Base-by-base conservation (phyloP, 2,797 vertebrate genomes). In the Hemibagrus guttatus region DNA sequence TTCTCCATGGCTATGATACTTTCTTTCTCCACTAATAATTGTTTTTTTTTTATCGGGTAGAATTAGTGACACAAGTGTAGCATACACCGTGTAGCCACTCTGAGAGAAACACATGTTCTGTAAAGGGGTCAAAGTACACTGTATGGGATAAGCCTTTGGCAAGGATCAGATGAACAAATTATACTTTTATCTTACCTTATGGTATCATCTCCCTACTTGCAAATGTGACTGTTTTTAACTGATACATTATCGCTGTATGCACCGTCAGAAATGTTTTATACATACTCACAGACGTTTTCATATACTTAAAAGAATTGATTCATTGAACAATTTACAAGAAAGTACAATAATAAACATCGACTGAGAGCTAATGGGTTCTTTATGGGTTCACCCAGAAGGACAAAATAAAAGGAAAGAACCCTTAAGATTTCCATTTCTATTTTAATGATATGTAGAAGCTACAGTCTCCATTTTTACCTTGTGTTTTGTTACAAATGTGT, bases 1-100 rank as follows among this genome's bases (percentile, higher is more conserved):
- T 8, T 91, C 89, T 96, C 95, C 91, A 86, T 85, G 75, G 87
- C 82, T 80, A 92, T 90, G 0, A 91, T 52, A 4, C 59, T 56
- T 83, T 49, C 54, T 92, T 92, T 7, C 92, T 92, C 93, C 26
- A 56, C 11, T 69, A n/a, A 0, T 23, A 26, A 23, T 35, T 2
- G 1, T 39, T 39, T 42, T n/a, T 80, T 63, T 66, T 61, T 19
- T 52, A 85, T 68, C 56, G 61, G 80, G 58, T 14, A 52, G 35
- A n/a, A 39, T 4, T 78, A 42, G 68, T 26, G n/a, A 49, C 81
- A 81, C 81, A 64, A 26, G 85, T 56, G 49, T 49, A 28, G 14
- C 8, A 56, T 35, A 84, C 49, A 78, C n/a, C 42, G 56, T 16
- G 31, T 14, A 66, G 52, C 7, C 23, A 54, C 11, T 85, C 54